phyloP scores from a whole-genome alignment of 2,113 vertebrate species.

The Anoura caudifer region DNA sequence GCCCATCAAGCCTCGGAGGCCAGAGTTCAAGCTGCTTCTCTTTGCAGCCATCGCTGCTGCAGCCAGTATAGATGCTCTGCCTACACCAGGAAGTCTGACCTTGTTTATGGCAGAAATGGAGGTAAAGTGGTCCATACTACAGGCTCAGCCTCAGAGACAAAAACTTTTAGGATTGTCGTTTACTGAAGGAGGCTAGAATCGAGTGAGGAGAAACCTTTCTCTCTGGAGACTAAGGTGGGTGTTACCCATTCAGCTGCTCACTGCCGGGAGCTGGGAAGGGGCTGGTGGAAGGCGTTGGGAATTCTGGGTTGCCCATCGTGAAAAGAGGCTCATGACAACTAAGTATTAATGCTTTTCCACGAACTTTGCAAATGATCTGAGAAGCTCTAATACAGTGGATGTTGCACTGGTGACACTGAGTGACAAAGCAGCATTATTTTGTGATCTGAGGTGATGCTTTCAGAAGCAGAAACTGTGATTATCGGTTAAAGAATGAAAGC shows the following conservation, averaged over 20 bases:
- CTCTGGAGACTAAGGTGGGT: background rate
- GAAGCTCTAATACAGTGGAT: background rate
- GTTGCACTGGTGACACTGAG: background rate
- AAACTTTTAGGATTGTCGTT: background rate
- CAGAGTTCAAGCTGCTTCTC: accelerated
- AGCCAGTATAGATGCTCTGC: accelerated
- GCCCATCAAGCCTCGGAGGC: too few species aligned
- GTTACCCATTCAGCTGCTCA: background rate
- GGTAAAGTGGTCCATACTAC: too few species aligned
- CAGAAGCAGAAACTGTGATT: background rate
- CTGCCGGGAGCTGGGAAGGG: background rate
- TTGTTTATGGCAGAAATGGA: background rate
- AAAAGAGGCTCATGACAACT: background rate
- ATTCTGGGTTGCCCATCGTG: background rate
- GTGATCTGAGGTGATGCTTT: background rate
- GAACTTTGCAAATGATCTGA: background rate
- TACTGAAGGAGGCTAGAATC: background rate
- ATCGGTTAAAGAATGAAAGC: background rate
- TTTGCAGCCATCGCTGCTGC: background rate
- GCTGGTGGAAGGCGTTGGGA: background rate
- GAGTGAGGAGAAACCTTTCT: background rate
- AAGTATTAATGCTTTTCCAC: background rate
- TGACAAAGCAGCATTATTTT: background rate
- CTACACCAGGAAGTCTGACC: background rate
- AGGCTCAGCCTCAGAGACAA: background rate